Conservation (phyloP, 2,113 vertebrate genomes). For the Trematomus loennbergii region DNA sequence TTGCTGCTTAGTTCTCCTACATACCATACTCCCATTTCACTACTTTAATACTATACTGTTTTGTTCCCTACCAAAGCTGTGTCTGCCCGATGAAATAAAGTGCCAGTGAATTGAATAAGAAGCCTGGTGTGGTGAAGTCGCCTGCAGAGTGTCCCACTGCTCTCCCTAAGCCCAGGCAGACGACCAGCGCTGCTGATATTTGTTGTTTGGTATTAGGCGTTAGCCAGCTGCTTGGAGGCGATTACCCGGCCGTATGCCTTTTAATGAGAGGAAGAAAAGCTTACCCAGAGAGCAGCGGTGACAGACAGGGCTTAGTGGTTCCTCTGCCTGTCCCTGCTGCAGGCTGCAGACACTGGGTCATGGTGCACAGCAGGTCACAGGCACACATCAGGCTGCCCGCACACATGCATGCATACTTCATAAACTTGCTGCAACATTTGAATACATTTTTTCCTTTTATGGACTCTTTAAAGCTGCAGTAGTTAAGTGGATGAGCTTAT, state of each 20-base stretch:
- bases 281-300: constrained; percentile 68
- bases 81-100: constrained; percentile 1
- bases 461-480: not conserved
- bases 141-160: not conserved
- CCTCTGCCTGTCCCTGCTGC: constrained; percentile 33
- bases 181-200: constrained; percentile 54
- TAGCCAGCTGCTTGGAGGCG: constrained; percentile 70
- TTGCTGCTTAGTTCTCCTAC: constrained; percentile 9
- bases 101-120: constrained; percentile 4
- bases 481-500: not conserved
- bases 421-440: not conserved
- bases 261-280: constrained; percentile 78
- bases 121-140: not conserved
- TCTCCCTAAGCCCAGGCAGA: constrained; percentile 5
- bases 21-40: constrained; percentile 7
- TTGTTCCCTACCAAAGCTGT: constrained; percentile 1
- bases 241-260: constrained; percentile 71
- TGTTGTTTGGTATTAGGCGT: constrained; percentile 69
- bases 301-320: constrained; percentile 60
- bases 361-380: constrained; percentile 56
- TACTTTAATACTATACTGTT: no score
- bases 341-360: constrained; percentile 58
- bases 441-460: not conserved
- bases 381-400: constrained; percentile 37
- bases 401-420: not conserved